phyloP scores from a whole-genome alignment of 2,888 invertebrate species.

The Griposia aprilina region DNA sequence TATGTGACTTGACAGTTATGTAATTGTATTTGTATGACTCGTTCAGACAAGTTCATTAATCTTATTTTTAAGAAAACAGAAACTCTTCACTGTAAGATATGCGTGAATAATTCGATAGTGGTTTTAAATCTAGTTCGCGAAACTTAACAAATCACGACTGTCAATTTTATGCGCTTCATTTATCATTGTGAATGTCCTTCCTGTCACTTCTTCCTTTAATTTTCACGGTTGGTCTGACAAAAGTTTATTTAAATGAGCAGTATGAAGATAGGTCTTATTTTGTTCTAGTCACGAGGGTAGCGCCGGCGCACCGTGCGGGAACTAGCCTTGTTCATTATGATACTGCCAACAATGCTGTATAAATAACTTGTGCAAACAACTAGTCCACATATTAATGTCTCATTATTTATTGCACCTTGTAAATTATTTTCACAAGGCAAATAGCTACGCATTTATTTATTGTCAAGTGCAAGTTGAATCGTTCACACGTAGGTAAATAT shows the following conservation, averaged over 20 bases:
- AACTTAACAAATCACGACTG: conserved; percentile 52
- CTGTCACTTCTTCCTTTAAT: conserved; percentile 65
- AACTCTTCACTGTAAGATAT: conserved; percentile 1
- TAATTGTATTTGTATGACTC: conserved; percentile 2
- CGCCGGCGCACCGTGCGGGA: conserved; percentile 64
- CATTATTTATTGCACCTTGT: conserved; percentile 70
- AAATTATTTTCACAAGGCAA: conserved; percentile 63
- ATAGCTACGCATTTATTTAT: conserved; percentile 56
- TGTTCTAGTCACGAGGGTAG: conserved; percentile 68
- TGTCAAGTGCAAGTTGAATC: conserved; percentile 60
- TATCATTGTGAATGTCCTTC: conserved; percentile 62
- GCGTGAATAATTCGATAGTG: conserved; percentile 37
- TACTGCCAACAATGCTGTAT: conserved; percentile 66
- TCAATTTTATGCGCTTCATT: conserved; percentile 55
- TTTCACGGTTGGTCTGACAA: conserved; percentile 65
- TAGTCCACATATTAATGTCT: conserved; percentile 64
- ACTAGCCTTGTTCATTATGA: conserved; percentile 70
- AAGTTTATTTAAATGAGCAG: conserved; percentile 64
- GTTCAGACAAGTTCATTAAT: conserved; percentile 3
- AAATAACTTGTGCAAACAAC: conserved; percentile 69
- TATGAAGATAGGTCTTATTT: conserved; percentile 52
- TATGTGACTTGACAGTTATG: not conserved
- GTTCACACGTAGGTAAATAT: conserved; percentile 41
- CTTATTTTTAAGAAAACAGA: not conserved
- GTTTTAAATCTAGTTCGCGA: conserved; percentile 25